phyloP scores from a whole-genome alignment of 2,888 invertebrate genomes.

The Melieria crassipennis region DNA sequence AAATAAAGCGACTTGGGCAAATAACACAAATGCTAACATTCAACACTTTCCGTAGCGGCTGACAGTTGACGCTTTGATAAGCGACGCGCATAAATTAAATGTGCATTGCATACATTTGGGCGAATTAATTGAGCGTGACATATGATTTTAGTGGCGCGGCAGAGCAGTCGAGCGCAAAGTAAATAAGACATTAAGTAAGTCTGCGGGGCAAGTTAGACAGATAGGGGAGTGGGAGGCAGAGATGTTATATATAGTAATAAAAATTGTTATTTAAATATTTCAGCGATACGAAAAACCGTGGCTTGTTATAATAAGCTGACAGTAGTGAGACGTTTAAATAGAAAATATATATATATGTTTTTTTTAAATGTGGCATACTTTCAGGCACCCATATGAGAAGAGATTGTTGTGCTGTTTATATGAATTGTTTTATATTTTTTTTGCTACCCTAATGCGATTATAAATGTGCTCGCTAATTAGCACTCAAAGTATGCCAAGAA shows the following conservation, averaged over 20 bases:
- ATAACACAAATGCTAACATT: too few relatives aligned
- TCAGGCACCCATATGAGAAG: not conserved
- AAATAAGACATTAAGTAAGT: not conserved
- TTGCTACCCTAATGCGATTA: conserved; percentile 11
- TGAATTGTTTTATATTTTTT: not conserved
- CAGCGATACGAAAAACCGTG: not conserved
- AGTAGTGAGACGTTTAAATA: not conserved
- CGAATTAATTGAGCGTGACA: conserved; percentile 50
- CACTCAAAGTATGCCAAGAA: not conserved
- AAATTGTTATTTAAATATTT: not conserved
- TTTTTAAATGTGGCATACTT: not conserved
- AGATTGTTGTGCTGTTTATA: not conserved
- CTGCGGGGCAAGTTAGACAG: not conserved
- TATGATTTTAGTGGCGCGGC: conserved; percentile 29
- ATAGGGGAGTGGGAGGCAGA: not conserved
- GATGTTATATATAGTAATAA: not conserved
- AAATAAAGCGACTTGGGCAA: too few relatives aligned
- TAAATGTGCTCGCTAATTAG: not conserved
- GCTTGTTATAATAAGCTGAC: not conserved
- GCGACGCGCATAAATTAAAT: not conserved
- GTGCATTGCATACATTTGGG: conserved; percentile 34
- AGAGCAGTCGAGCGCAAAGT: conserved; percentile 28
- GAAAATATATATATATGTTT: not conserved
- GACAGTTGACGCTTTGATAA: too few relatives aligned
- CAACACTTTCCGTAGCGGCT: too few relatives aligned